Base-by-base conservation (phyloP, 2,113 vertebrate species). In the Colinus virginianus region DNA sequence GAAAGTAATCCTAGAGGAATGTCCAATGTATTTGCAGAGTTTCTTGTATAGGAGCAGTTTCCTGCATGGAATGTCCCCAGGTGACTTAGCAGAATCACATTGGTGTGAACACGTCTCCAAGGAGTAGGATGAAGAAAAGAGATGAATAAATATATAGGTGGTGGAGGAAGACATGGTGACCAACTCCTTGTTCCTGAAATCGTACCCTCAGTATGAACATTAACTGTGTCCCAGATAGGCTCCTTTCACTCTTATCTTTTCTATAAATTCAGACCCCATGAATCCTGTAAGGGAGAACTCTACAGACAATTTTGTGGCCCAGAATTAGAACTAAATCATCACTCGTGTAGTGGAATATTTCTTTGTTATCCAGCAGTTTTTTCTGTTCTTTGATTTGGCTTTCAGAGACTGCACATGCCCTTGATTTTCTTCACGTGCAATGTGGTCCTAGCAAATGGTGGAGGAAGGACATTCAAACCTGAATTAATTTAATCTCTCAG, bases 101-200 rank as follows among this genome's bases (percentile, higher is more conserved):
- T 89, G 87, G 89, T 85, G 91, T 82, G 78, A 95, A 85, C 28
- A 71, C 67, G 72, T 75, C 86, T 91, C 59, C 67, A 66, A 51
- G 75, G 80, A 86, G 83, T 61, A 84, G 66, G 51, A 78, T 93
- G 59, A 72, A 69, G 43, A 59, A 23, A 61, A 48, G n/a, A 15
- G 56, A 88, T 84, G 79, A 68, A 64, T 72, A 62, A 71, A 64
- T 69, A 62, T 46, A 64, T 86, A 62, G 22, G 66, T 80, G 69
- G 69, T 93, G 66, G 61, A 90, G 69, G 56, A 74, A 94, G 53
- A 76, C 11, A 20, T 13, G 30, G 45, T 88, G 79, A 80, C 78
- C 78, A 88, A 77, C n/a, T 82, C 45, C 58, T 81, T 83, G 49
- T 83, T 94, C 58, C 66, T 92, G 80, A 62, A 92, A 90, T 26